Evolutionary conservation across 23 tunicate genomes (phyloP), one percentile per base, ranked within the genome.

Genomic region (Halocynthia roretzi): DNA sequence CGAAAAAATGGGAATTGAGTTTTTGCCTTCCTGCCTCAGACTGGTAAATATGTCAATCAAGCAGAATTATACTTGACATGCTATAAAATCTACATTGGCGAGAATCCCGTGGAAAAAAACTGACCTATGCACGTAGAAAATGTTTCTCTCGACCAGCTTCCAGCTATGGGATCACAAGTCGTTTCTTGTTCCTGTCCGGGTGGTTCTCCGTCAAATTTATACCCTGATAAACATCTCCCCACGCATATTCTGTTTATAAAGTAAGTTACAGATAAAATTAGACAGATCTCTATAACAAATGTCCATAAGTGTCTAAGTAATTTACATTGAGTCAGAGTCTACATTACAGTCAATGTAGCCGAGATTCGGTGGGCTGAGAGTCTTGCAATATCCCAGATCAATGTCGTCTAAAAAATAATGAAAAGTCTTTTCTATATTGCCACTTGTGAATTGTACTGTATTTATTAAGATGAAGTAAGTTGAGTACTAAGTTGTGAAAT

Each of bases 41-140:
- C 44, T 31, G 44, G 44, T 31, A 31, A 31, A 31, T 31, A 31
- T 31, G 44, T 31, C 44, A 31, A 31, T 31, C 44, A 31, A 31
- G 44, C 44, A 31, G 44, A 31, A 31, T 31, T 31, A 31, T 31
- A 31, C 44, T 31, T 31, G 44, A 31, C 44, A 31, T 31, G 44
- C 44, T 31, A 31, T 31, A 31, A 31, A 31, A 31, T 31, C 44
- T 31, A 31, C 44, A 31, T 31, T 31, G 44, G 44, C 44, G 44
- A 31, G 44, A 31, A 31, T 31, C 4, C 2, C 44, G 44, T 31
- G 44, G 44, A 31, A 31, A 10, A 11, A 52, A 10, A 77, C 97
- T 70, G 19, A 90, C 97, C 87, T 53, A 92, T 80, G 65, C 98
- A 92, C 72, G 62, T 65, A 14, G 98, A 87, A 64, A 92, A 83